phyloP scores from a whole-genome alignment of 2,113 vertebrate species.

The Ceratotherium simum region DNA sequence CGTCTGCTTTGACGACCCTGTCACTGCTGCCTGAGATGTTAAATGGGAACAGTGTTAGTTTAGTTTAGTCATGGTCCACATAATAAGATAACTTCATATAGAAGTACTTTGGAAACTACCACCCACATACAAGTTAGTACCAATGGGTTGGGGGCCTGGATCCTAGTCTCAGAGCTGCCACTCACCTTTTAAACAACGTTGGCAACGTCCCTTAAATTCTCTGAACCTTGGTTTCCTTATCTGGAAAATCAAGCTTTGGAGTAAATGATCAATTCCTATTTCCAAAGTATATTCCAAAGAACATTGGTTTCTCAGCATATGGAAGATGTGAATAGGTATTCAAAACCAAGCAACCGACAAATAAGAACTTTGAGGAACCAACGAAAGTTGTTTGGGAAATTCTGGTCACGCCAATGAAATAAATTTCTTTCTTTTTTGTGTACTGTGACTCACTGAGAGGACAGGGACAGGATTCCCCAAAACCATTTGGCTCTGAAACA shows the following conservation, averaged over 20 bases:
- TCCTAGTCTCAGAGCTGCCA: not conserved
- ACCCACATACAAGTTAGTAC: not conserved
- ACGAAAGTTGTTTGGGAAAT: not conserved
- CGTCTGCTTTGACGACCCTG: not conserved
- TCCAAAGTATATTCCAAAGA: not conserved
- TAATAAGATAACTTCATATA: not conserved
- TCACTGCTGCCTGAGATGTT: not conserved
- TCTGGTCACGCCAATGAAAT: not conserved
- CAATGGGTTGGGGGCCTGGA: too few relatives aligned
- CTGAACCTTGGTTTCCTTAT: not conserved
- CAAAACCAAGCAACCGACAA: not conserved
- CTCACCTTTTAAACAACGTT: not conserved
- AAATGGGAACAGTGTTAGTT: not conserved
- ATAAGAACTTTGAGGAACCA: not conserved
- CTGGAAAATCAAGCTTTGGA: conserved; percentile 20
- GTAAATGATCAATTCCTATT: not conserved
- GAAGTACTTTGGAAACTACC: not conserved
- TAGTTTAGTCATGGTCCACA: not conserved
- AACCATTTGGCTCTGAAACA: not conserved
- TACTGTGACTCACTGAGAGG: not conserved
- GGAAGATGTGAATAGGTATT: not conserved
- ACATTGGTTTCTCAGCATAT: not conserved
- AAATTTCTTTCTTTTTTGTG: not conserved
- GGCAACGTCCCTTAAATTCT: not conserved
- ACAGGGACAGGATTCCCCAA: not conserved